Conservation (phyloP, 2,888 invertebrate genomes). For the Eugnorisma glareosa region DNA sequence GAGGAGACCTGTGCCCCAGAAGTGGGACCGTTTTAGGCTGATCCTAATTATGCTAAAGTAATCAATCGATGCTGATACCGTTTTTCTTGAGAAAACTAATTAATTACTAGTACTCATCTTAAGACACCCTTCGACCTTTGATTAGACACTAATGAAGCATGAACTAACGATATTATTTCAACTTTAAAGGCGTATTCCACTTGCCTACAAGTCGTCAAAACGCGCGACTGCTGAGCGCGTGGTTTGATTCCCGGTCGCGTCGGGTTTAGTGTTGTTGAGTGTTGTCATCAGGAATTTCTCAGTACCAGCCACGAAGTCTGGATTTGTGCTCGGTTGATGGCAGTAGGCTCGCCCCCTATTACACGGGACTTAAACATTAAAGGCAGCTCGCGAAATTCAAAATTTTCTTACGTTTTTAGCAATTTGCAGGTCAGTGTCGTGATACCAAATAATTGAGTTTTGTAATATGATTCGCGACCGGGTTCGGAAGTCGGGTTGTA, state of each 20-base stretch:
- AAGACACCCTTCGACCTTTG: neutral
- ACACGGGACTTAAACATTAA: neutral
- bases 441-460: too few relatives aligned
- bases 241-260: neutral
- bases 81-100: neutral
- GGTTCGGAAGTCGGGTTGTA: too few relatives aligned
- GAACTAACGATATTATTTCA: neutral
- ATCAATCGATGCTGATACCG: neutral
- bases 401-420: too few relatives aligned
- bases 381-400: too few relatives aligned
- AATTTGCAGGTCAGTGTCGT: too few relatives aligned
- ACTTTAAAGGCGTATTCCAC: neutral
- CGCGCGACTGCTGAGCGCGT: too few relatives aligned
- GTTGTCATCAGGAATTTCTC: neutral
- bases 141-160: neutral
- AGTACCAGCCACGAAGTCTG: neutral
- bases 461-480: too few relatives aligned
- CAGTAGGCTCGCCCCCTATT: neutral
- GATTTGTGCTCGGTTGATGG: neutral
- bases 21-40: neutral
- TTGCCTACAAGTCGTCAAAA: neutral
- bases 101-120: neutral
- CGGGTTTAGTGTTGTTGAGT: neutral
- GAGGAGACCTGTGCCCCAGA: neutral
- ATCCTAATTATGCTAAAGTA: neutral